phyloP scores from a whole-genome alignment of 2,797 vertebrate species.

The Anguilla anguilla region DNA sequence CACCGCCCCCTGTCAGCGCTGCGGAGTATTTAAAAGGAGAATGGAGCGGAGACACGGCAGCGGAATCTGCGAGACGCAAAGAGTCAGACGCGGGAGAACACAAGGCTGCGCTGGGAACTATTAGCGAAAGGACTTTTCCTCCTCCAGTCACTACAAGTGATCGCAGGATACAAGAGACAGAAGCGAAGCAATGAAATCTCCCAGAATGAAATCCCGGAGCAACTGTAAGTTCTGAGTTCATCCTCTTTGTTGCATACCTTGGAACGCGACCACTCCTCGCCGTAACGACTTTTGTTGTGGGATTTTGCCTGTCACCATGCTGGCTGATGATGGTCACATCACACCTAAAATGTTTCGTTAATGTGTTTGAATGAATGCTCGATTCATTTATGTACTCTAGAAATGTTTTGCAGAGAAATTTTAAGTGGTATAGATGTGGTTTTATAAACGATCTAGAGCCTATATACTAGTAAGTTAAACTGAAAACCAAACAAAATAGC shows the following conservation, averaged over 20 bases:
- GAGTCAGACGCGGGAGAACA: background rate
- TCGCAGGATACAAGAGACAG: slow-evolving; percentile 36
- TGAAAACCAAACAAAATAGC: background rate
- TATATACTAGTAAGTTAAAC: background rate
- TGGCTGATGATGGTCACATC: background rate
- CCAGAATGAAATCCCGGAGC: slow-evolving; percentile 68
- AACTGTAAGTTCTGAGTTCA: slow-evolving; percentile 52
- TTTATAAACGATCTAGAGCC: no score
- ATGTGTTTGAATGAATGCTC: background rate
- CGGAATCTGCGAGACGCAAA: background rate
- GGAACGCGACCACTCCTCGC: background rate
- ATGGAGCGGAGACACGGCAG: background rate
- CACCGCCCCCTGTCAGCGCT: slow-evolving; percentile 53
- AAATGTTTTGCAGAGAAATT: background rate
- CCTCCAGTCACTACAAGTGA: background rate
- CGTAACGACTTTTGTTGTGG: background rate
- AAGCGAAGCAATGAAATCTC: slow-evolving; percentile 72
- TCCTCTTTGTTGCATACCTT: background rate
- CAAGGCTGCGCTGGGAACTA: slow-evolving; percentile 24
- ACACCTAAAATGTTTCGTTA: background rate
- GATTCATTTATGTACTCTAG: background rate
- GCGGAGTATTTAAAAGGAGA: slow-evolving; percentile 57
- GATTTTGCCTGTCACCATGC: background rate
- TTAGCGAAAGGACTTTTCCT: background rate
- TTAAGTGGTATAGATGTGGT: background rate